A percentile compares a stretch with the other conserved stretches of the same genome.
phyloP scores from a whole-genome alignment of 2,797 vertebrate species.

The Sebastes wilsoni region DNA sequence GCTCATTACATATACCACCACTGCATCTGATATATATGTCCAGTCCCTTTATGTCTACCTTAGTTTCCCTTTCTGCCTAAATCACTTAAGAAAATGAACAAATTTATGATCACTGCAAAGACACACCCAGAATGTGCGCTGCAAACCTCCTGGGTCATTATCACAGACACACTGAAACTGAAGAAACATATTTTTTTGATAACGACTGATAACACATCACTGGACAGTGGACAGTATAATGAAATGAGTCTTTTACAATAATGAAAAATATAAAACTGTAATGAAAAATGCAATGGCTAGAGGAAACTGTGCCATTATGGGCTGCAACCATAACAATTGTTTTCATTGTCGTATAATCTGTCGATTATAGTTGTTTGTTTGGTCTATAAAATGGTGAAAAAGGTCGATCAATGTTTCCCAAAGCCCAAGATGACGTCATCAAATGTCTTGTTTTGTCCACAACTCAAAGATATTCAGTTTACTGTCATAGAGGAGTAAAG shows the following conservation, averaged over 20 bases:
- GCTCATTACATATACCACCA: background rate
- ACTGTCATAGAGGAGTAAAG: too few species aligned
- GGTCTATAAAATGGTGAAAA: too few species aligned
- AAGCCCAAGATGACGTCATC: too few species aligned
- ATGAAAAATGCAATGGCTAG: background rate
- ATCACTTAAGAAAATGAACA: constrained; percentile 33
- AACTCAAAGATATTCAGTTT: too few species aligned
- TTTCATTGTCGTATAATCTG: too few species aligned
- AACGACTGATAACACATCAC: background rate
- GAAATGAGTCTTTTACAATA: background rate
- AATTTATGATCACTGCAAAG: background rate
- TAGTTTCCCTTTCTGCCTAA: background rate
- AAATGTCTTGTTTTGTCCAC: too few species aligned
- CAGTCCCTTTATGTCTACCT: background rate
- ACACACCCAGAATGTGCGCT: constrained; percentile 20
- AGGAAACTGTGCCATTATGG: background rate
- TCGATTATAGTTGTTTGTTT: too few species aligned
- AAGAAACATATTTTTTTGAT: background rate
- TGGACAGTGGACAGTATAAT: background rate
- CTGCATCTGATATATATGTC: background rate
- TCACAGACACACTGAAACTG: background rate
- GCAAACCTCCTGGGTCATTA: constrained; percentile 1
- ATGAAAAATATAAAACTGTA: background rate
- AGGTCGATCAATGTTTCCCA: too few species aligned
- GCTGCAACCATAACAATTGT: too few species aligned